These are phyloP conservation scores for Anguilla marmorata DNA, from an alignment of 2,797 vertebrate genomes.

Conservation along the genomic window DNA sequence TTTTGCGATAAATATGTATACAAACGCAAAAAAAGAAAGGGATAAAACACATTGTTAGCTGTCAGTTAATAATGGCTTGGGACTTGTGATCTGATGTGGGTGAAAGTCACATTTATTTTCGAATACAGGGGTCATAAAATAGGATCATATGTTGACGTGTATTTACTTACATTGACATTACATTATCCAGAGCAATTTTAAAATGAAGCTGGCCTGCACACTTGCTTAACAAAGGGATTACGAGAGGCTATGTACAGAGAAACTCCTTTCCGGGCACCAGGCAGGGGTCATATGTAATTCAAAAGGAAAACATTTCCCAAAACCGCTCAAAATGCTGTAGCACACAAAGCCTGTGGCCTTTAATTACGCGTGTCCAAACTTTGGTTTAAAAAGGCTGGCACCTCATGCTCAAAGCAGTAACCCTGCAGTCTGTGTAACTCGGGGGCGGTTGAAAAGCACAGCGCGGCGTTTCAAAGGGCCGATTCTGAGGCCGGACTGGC, in stretches of 20 bases:
- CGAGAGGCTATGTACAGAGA: neutral
- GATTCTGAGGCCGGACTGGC: neutral
- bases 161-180: neutral
- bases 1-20: neutral
- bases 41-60: neutral
- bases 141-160: neutral
- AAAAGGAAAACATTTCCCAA: neutral
- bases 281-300: neutral
- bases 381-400: neutral
- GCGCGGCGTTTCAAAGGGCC: neutral
- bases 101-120: neutral
- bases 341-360: neutral
- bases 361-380: neutral
- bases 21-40: neutral
- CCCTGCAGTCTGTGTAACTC: neutral
- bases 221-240: neutral
- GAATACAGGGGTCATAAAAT: neutral
- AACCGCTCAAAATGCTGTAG: neutral
- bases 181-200: neutral
- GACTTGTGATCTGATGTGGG: neutral
- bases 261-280: too few relatives aligned
- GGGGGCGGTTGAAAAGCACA: neutral
- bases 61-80: neutral
- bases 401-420: neutral
- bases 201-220: neutral